Conservation (phyloP, 2,888 invertebrate species). For the Drosophila lacicola region DNA sequence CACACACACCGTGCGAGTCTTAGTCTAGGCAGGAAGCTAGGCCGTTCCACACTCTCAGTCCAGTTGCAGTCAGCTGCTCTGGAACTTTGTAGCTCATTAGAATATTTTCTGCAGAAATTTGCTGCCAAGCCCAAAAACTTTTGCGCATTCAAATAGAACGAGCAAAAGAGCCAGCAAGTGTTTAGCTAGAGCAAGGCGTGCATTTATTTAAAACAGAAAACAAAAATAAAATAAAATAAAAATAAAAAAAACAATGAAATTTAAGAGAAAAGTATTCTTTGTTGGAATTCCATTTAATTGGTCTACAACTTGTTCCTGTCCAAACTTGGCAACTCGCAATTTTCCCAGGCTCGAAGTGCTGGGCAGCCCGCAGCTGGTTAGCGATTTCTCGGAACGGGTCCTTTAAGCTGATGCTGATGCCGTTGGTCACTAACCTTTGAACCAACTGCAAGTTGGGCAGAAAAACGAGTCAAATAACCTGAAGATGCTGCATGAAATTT, state of each 20-base stretch:
- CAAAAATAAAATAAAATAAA: constrained; percentile 16
- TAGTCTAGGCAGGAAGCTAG: constrained; percentile 59
- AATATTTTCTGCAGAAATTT: constrained; percentile 75
- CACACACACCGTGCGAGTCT: constrained; percentile 4
- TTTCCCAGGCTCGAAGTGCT: constrained; percentile 41
- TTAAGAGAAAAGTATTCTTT: constrained; percentile 55
- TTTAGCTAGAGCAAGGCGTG: constrained; percentile 27
- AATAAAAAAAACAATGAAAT: constrained; percentile 29
- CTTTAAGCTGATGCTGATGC: constrained; percentile 19
- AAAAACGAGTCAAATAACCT: constrained; percentile 61
- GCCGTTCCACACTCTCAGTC: constrained; percentile 20
- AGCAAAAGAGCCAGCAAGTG: constrained; percentile 23
- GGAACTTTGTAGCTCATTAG: constrained; percentile 77
- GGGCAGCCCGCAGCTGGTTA: constrained; percentile 39
- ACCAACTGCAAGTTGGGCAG: constrained; percentile 52
- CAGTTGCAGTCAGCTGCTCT: constrained; percentile 17
- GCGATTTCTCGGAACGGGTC: constrained; percentile 39
- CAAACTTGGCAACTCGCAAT: constrained; percentile 38
- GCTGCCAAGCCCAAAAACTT: constrained; percentile 49
- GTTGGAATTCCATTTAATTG: constrained; percentile 72
- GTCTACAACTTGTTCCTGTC: constrained; percentile 76
- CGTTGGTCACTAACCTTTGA: constrained; percentile 78
- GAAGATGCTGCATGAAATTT: constrained; percentile 70
- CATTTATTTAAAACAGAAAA: constrained; percentile 60
- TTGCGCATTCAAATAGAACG: constrained; percentile 25